Evolutionary conservation across 53 echinoderm and acorn worm species (phyloP).

Genomic region (Crossaster papposus): DNA sequence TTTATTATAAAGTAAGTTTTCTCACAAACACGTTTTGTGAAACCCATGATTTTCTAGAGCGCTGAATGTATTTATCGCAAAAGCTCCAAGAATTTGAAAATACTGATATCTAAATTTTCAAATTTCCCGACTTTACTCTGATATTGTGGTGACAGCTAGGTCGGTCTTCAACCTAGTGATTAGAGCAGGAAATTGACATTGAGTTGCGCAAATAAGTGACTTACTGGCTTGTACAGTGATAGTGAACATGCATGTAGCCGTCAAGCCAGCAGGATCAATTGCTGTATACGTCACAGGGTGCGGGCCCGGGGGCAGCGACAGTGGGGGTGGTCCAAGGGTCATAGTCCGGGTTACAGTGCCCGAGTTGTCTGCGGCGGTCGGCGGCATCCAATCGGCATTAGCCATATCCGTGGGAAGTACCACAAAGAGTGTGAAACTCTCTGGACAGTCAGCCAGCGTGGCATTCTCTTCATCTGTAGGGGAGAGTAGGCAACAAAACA

Average conservation of each 20-base stretch:
- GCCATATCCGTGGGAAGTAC: constrained; percentile 25
- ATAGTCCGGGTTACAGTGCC: constrained; percentile 14
- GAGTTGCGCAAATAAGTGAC: background rate
- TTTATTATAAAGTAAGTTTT: too few species aligned
- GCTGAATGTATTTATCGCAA: too few species aligned
- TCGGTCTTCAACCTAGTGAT: too few species aligned
- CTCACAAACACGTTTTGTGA: too few species aligned
- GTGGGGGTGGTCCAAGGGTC: constrained; percentile 25
- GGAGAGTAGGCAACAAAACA: background rate
- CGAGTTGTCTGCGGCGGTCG: constrained; percentile 42
- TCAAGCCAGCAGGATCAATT: constrained; percentile 32
- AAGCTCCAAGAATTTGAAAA: too few species aligned
- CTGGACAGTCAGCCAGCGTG: constrained; percentile 38
- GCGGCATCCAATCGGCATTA: constrained; percentile 31
- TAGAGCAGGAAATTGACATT: background rate
- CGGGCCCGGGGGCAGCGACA: constrained; percentile 32
- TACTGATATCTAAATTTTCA: too few species aligned
- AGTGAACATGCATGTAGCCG: constrained; percentile 60
- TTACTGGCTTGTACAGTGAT: constrained; percentile 38
- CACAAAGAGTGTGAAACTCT: constrained; percentile 33
- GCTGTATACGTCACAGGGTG: constrained; percentile 55
- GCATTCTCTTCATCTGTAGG: constrained; percentile 44
- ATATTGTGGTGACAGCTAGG: too few species aligned
- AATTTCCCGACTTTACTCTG: too few species aligned
- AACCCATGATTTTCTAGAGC: too few species aligned